Evolutionary conservation across 2,113 vertebrate genomes (phyloP).

Genomic region (Loxodonta africana): DNA sequence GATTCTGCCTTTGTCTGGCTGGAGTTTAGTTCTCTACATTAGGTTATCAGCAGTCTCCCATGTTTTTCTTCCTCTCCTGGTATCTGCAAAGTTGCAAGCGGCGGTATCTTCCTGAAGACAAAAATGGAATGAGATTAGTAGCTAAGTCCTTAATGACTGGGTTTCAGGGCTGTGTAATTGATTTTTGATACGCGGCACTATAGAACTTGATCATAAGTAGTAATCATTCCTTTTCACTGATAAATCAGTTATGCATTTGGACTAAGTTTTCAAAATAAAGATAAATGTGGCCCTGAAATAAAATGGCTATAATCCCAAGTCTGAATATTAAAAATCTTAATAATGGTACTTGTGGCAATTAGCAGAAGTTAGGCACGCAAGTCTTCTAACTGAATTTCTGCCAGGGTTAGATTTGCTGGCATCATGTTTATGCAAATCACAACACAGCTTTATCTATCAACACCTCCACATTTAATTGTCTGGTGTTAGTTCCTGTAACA

Average conservation of each 20-base stretch:
- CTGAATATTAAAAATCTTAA: conserved; percentile 88
- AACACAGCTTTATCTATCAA: conserved; percentile 91
- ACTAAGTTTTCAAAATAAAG: conserved; percentile 87
- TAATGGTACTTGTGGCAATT: conserved; percentile 89
- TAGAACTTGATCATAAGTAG: conserved; percentile 86
- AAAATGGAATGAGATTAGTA: conserved; percentile 86
- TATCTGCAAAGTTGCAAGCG: conserved; percentile 76
- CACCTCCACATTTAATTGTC: conserved; percentile 94
- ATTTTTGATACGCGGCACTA: conserved; percentile 87
- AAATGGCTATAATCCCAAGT: conserved; percentile 87
- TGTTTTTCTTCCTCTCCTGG: conserved; percentile 73
- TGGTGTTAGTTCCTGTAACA: conserved; percentile 92
- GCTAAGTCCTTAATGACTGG: conserved; percentile 87
- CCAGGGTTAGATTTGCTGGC: conserved; percentile 89
- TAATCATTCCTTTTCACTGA: conserved; percentile 78
- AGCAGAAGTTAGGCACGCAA: conserved; percentile 88
- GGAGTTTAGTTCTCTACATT: conserved; percentile 62
- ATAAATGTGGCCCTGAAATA: conserved; percentile 85
- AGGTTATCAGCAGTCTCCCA: conserved; percentile 74
- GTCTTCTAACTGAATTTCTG: conserved; percentile 88
- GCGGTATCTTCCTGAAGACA: conserved; percentile 78
- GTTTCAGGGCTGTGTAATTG: conserved; percentile 87
- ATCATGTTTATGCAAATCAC: conserved; percentile 92
- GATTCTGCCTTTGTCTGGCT: conserved; percentile 72
- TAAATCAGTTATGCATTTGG: conserved; percentile 83